Conservation (phyloP, 2,113 vertebrate genomes). For the Nestor notabilis region DNA sequence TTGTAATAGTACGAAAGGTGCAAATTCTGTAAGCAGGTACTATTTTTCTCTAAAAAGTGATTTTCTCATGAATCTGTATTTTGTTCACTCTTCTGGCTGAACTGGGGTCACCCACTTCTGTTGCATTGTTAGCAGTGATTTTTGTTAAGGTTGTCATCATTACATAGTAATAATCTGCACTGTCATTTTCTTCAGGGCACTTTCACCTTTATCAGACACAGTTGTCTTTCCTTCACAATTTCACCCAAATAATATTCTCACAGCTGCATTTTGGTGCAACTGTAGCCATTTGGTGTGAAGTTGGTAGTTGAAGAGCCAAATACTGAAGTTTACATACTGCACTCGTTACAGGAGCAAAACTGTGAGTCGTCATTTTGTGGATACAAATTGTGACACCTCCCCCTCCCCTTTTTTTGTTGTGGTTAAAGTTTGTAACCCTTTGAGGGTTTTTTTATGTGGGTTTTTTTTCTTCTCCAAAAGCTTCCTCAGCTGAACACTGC, state of each 20-base stretch:
- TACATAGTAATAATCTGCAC: neutral
- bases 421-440: neutral
- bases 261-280: neutral
- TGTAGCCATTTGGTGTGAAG: neutral
- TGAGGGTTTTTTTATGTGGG: fast-evolving
- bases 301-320: neutral
- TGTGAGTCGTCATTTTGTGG: neutral
- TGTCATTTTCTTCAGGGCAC: neutral
- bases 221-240: neutral
- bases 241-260: neutral
- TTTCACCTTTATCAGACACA: neutral
- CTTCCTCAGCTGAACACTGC: neutral
- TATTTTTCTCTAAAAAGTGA: neutral
- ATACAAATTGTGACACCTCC: neutral
- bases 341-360: neutral
- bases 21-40: neutral
- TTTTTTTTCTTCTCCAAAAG: neutral
- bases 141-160: neutral
- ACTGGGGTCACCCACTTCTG: neutral
- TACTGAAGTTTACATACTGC: neutral
- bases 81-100: neutral
- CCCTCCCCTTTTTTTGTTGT: no score
- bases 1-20: neutral
- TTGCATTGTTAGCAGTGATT: neutral
- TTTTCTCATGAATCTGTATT: neutral